These are phyloP conservation scores for Myodes glareolus DNA, from an alignment of 2,113 vertebrate genomes.

Conservation along the genomic window DNA sequence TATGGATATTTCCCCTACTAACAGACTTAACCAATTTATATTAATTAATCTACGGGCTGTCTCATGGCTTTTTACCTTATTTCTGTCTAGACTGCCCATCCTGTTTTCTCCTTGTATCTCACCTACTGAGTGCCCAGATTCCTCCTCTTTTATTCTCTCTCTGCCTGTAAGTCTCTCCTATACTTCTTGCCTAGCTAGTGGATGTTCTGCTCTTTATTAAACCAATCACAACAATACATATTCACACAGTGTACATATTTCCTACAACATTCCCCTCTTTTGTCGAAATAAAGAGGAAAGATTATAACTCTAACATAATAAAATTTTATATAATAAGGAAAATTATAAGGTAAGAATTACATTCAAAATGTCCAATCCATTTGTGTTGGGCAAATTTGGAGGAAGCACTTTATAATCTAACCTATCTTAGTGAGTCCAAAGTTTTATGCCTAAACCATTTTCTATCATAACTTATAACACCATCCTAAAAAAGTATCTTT, in stretches of 20 bases:
- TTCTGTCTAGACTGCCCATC: fast-evolving
- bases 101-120: not conserved
- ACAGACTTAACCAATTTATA: not conserved
- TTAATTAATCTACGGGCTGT: not conserved
- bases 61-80: not conserved
- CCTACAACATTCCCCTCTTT: too few species aligned
- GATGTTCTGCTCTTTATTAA: not conserved
- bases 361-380: too few species aligned
- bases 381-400: too few species aligned
- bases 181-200: not conserved
- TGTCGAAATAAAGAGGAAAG: too few species aligned
- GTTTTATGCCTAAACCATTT: too few species aligned
- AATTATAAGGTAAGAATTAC: too few species aligned
- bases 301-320: too few species aligned
- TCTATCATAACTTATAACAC: too few species aligned
- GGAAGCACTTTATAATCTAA: too few species aligned
- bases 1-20: not conserved
- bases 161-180: not conserved
- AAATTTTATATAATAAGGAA: too few species aligned
- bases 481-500: too few species aligned
- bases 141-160: not conserved
- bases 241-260: not conserved
- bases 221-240: not conserved
- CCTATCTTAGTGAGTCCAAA: too few species aligned
- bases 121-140: not conserved